phyloP scores from a whole-genome alignment of 2,888 invertebrate species.

The Eubasilissa splendida region DNA sequence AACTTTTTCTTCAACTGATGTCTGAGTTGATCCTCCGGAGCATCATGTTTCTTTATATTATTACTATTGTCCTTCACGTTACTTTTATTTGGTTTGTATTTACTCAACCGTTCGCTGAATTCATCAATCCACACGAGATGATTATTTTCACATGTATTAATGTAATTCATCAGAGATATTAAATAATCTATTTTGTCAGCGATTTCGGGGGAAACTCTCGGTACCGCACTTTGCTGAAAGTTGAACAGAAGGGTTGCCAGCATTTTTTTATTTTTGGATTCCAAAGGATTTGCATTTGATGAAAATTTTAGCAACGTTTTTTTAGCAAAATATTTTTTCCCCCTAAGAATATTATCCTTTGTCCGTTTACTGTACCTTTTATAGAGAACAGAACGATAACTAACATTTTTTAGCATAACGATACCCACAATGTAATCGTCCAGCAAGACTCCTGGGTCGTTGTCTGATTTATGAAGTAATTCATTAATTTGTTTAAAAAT shows the following conservation, averaged over 20 bases:
- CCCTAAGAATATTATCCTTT: neutral
- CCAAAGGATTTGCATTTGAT: neutral
- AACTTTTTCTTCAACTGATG: neutral
- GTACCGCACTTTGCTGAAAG: neutral
- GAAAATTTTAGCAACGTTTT: constrained; percentile 3
- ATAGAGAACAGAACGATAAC: neutral
- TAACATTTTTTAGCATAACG: constrained; percentile 7
- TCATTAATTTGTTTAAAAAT: neutral
- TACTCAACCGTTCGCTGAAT: constrained; percentile 7
- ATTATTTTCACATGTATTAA: neutral
- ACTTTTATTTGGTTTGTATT: constrained; percentile 15
- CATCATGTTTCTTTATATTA: neutral
- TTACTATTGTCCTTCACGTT: neutral
- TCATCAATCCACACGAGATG: constrained; percentile 11
- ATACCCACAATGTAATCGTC: constrained; percentile 2
- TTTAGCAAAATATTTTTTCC: neutral
- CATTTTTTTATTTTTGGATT: neutral
- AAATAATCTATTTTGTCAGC: neutral
- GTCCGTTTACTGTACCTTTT: neutral
- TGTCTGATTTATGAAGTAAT: neutral
- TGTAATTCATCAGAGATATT: neutral
- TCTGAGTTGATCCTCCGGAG: neutral
- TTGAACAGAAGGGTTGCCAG: neutral
- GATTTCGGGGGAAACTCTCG: neutral
- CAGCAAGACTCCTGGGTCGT: neutral